Conservation (phyloP, 2,888 invertebrate species). For the Agrochola lychnidis region DNA sequence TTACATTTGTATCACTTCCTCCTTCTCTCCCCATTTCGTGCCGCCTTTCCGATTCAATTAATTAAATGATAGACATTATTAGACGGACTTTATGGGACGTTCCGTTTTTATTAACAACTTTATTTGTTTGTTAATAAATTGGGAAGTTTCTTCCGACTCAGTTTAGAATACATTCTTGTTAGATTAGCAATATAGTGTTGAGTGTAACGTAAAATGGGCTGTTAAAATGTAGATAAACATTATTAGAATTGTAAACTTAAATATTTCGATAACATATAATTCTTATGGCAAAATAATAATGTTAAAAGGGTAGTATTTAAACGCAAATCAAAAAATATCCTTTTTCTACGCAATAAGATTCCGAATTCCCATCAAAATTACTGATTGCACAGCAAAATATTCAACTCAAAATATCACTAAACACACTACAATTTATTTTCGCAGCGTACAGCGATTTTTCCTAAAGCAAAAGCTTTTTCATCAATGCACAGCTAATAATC, state of each 20-base stretch:
- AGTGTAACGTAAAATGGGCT: background rate
- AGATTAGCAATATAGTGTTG: background rate
- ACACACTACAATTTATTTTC: no score
- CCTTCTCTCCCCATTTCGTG: background rate
- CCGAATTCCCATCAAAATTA: no score
- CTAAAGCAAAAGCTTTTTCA: no score
- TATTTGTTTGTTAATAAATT: slow-evolving; percentile 46
- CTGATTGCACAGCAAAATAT: no score
- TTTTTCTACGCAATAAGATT: no score
- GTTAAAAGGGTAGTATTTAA: no score
- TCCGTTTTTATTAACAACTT: slow-evolving; percentile 46
- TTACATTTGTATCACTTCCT: slow-evolving; percentile 66
- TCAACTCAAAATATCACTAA: no score
- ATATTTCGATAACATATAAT: background rate
- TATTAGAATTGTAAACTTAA: background rate
- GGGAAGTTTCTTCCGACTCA: background rate
- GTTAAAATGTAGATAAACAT: background rate
- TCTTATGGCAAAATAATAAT: background rate
- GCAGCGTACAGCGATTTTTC: no score
- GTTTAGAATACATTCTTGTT: slow-evolving; percentile 12
- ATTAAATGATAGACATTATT: slow-evolving; percentile 56
- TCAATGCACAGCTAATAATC: no score
- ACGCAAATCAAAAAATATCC: no score
- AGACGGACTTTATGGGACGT: slow-evolving; percentile 43
- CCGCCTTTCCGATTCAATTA: slow-evolving; percentile 53